A percentile compares a stretch with the other conserved stretches of the same genome.
phyloP scores from a whole-genome alignment of 2,113 vertebrate genomes.

The Geococcyx californianus region DNA sequence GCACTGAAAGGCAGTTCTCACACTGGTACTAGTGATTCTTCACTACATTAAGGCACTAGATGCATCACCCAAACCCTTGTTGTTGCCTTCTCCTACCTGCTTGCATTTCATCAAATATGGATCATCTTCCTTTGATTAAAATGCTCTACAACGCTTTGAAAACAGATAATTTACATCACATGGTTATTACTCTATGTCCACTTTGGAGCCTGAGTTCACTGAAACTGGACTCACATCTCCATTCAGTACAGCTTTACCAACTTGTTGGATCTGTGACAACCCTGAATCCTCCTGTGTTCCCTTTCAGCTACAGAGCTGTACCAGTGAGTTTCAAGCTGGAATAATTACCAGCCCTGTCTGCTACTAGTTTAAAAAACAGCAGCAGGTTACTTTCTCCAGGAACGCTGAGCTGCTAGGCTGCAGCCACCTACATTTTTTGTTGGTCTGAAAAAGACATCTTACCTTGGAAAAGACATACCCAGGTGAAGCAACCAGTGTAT shows the following conservation, averaged over 20 bases:
- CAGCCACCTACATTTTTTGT: background rate
- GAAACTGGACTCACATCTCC: background rate
- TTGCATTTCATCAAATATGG: slow-evolving; percentile 30
- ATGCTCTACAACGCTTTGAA: background rate
- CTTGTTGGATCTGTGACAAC: background rate
- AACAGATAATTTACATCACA: slow-evolving; percentile 27
- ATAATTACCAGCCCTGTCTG: background rate
- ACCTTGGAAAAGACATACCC: background rate
- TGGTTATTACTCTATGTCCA: background rate
- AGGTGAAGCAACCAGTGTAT: background rate
- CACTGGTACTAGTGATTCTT: background rate
- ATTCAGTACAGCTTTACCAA: background rate
- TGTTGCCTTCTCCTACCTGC: slow-evolving; percentile 18
- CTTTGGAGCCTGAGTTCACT: background rate
- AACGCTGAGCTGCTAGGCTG: background rate
- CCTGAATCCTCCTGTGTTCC: background rate
- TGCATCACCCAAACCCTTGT: background rate
- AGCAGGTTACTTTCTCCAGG: background rate
- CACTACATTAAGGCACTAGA: background rate
- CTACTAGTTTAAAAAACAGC: background rate
- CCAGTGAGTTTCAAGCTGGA: background rate
- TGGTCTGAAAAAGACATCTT: background rate
- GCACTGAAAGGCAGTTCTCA: background rate
- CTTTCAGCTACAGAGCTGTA: background rate
- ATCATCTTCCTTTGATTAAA: slow-evolving; percentile 45